Evolutionary conservation across 1,140 invertebrate species (phyloP).

Genomic region (Carposina sasakii): DNA sequence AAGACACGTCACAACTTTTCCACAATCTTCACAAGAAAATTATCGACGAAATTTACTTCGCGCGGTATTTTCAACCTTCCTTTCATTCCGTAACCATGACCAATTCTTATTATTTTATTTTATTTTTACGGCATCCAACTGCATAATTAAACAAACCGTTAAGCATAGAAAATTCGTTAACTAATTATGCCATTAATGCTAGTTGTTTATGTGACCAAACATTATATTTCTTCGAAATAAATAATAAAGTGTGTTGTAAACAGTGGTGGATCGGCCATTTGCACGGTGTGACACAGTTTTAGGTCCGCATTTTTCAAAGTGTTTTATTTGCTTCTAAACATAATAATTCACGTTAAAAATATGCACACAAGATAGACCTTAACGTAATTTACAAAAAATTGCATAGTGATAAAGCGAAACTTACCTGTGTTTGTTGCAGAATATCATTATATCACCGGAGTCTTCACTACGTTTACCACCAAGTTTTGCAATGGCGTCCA

Average conservation of each 20-base stretch:
- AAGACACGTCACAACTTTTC: no score
- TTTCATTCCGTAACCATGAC: no score
- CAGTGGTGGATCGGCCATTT: conserved; percentile 73
- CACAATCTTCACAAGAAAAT: no score
- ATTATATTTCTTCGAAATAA: conserved; percentile 28
- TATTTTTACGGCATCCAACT: no score
- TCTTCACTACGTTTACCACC: conserved; percentile 61
- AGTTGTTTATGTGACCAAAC: conserved; percentile 25
- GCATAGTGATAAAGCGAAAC: conserved; percentile 56
- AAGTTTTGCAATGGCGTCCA: conserved; percentile 69
- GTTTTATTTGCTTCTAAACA: conserved; percentile 42
- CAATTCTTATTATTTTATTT: no score
- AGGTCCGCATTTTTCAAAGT: conserved; percentile 63
- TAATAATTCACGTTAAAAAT: conserved; percentile 49
- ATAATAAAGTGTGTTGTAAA: conserved; percentile 59
- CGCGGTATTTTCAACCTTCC: no score
- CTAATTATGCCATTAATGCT: conserved; percentile 33
- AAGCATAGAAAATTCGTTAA: conserved; percentile 41
- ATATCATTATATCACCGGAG: conserved; percentile 65
- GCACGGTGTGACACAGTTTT: conserved; percentile 66
- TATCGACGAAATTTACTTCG: no score
- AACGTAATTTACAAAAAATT: conserved; percentile 37
- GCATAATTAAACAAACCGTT: no score
- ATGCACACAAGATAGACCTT: conserved; percentile 49
- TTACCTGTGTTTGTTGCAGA: conserved; percentile 69